A percentile compares a stretch with the other conserved stretches of the same genome.
Conservation (phyloP, 1,140 invertebrate genomes). For the Drosophila sucinea region DNA sequence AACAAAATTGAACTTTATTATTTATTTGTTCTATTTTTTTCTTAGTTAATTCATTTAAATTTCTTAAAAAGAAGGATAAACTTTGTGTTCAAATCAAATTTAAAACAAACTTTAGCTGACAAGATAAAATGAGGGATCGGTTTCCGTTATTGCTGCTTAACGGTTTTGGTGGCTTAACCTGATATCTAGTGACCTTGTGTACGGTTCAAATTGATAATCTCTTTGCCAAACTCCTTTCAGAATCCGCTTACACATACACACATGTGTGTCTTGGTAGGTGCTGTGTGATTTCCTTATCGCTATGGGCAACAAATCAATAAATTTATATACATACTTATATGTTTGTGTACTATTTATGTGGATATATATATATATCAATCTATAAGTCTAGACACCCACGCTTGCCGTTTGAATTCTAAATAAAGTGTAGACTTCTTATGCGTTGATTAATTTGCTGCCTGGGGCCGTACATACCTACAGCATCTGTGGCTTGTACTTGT, state of each 20-base stretch:
- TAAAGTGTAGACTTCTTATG: constrained; percentile 30
- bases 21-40: too few relatives aligned
- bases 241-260: constrained; percentile 29
- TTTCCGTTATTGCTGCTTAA: too few relatives aligned
- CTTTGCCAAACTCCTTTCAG: constrained; percentile 53
- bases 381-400: constrained; percentile 67
- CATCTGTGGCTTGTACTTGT: constrained; percentile 71
- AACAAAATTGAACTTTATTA: too few relatives aligned
- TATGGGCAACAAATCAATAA: constrained; percentile 8
- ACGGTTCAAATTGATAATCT: constrained; percentile 13
- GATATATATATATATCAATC: constrained; percentile 29
- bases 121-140: too few relatives aligned
- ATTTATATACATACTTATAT: neutral
- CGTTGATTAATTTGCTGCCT: constrained; percentile 73
- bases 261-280: neutral
- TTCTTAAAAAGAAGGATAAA: too few relatives aligned
- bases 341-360: too few relatives aligned
- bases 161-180: too few relatives aligned
- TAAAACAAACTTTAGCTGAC: too few relatives aligned
- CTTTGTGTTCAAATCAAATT: too few relatives aligned
- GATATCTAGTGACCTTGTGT: constrained; percentile 25
- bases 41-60: too few relatives aligned
- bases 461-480: constrained; percentile 45
- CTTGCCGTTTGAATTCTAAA: constrained; percentile 7
- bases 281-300: constrained; percentile 20